Evolutionary conservation across 2,113 vertebrate species (phyloP).

Genomic region (Tor tambroides): DNA sequence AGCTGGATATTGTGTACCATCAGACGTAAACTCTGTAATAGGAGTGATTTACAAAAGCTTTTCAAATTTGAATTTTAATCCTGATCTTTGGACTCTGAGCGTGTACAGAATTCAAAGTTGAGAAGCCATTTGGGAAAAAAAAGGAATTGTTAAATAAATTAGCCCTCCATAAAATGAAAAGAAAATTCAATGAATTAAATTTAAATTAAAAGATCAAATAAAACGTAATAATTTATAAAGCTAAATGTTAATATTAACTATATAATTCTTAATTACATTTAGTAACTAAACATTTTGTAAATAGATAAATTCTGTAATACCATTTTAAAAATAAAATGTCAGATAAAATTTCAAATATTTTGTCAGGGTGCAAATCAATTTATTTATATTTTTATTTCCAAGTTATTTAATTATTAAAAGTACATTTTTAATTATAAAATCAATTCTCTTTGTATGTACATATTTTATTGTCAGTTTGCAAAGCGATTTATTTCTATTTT

Average conservation of each 20-base stretch:
- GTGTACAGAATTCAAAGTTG: background rate
- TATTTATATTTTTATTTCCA: background rate
- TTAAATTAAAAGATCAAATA: background rate
- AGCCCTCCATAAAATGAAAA: background rate
- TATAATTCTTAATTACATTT: background rate
- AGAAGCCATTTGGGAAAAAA: background rate
- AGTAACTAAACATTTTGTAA: background rate
- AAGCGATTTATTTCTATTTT: background rate
- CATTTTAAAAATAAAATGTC: background rate
- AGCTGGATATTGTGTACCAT: constrained; percentile 18
- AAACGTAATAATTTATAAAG: background rate
- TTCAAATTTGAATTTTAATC: background rate
- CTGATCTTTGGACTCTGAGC: background rate
- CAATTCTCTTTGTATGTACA: background rate
- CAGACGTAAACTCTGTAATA: constrained; percentile 24
- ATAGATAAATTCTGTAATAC: too few species aligned
- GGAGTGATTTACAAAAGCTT: background rate
- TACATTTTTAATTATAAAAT: too few species aligned
- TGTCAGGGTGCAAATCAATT: background rate
- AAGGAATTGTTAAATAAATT: background rate
- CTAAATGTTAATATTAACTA: background rate
- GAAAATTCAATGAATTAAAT: background rate
- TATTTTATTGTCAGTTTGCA: background rate
- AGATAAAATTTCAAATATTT: background rate
- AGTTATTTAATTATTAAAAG: background rate